Evolutionary conservation across 2,797 vertebrate genomes (phyloP).

Genomic region (Basileuterus tristriatus): DNA sequence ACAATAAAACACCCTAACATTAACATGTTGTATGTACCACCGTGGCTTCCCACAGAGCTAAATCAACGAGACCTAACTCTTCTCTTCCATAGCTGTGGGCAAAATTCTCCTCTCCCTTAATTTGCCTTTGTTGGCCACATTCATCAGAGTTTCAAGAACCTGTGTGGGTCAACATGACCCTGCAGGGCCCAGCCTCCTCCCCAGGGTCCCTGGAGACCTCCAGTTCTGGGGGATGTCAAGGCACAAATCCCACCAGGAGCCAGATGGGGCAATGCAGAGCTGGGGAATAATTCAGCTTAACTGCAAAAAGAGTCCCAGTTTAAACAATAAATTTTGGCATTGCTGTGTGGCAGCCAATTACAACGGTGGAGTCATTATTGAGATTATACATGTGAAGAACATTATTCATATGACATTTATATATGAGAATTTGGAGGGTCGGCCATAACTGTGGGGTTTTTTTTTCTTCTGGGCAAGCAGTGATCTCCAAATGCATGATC

Average conservation of each 20-base stretch:
- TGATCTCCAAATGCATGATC: slow-evolving; percentile 22
- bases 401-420: slow-evolving; percentile 22
- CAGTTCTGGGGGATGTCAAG: background rate
- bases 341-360: background rate
- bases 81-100: background rate
- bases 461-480: background rate
- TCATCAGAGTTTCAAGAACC: background rate
- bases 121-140: background rate
- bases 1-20: slow-evolving; percentile 30
- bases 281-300: background rate
- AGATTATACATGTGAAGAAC: slow-evolving; percentile 18
- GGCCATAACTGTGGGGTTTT: background rate
- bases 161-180: fast-evolving
- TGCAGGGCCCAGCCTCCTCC: background rate
- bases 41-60: slow-evolving; percentile 31
- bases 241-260: background rate
- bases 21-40: background rate
- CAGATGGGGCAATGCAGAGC: background rate
- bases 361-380: background rate
- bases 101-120: background rate
- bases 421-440: slow-evolving; percentile 27
- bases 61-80: background rate
- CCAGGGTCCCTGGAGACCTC: background rate
- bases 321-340: background rate
- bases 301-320: background rate